phyloP scores from a whole-genome alignment of 1,140 invertebrate species.

The Aphelinus certus region DNA sequence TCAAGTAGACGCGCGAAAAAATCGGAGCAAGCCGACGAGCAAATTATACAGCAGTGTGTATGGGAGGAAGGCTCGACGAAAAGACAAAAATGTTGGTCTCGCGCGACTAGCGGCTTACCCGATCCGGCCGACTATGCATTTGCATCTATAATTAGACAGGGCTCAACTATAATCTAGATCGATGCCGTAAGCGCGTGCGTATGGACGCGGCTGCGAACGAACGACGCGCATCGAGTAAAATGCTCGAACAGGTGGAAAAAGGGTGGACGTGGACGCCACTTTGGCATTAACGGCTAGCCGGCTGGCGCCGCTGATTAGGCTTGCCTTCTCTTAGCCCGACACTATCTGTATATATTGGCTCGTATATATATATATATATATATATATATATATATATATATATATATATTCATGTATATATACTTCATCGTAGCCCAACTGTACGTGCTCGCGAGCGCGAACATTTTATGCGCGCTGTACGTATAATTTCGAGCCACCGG shows the following conservation, averaged over 20 bases:
- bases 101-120: background rate
- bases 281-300: constrained; percentile 3
- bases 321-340: constrained; percentile 10
- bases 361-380: background rate
- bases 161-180: constrained; percentile 18
- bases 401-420: background rate
- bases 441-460: background rate
- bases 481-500: background rate
- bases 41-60: too few species aligned
- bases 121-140: background rate
- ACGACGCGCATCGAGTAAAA: background rate
- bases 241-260: background rate
- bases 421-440: constrained; percentile 9
- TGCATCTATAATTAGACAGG: constrained; percentile 14
- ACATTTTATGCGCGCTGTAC: constrained; percentile 16
- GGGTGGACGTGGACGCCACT: background rate
- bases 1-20: too few species aligned
- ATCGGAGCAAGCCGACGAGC: too few species aligned
- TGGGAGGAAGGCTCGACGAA: too few species aligned
- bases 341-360: too few species aligned
- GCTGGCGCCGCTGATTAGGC: constrained; percentile 23
- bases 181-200: background rate
- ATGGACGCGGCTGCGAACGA: background rate
- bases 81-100: too few species aligned
- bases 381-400: too few species aligned